phyloP scores from a whole-genome alignment of 2,113 vertebrate genomes.

The Gadus macrocephalus region DNA sequence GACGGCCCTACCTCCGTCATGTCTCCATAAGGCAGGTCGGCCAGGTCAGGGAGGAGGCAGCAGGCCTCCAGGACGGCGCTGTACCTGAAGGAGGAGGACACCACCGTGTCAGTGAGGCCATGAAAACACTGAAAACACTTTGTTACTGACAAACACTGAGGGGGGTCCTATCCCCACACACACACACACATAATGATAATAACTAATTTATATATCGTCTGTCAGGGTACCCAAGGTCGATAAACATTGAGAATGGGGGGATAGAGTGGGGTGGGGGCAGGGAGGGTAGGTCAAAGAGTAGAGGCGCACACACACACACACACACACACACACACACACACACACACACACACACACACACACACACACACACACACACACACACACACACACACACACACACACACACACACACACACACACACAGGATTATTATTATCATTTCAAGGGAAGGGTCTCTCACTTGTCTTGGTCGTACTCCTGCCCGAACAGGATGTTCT shows the following conservation, averaged over 20 bases:
- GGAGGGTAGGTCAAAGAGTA: too few relatives aligned
- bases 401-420: neutral
- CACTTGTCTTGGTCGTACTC: conserved; percentile 69
- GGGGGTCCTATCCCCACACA: neutral
- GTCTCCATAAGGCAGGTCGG: conserved; percentile 72
- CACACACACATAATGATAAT: too few relatives aligned
- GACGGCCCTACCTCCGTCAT: conserved; percentile 75
- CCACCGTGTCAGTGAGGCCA: neutral
- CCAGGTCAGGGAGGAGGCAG: conserved; percentile 73
- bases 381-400: neutral
- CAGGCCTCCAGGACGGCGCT: conserved; percentile 69
- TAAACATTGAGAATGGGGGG: too few relatives aligned
- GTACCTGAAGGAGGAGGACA: conserved; percentile 58
- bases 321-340: neutral
- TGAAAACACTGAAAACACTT: neutral
- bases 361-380: neutral
- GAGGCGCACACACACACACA: neutral
- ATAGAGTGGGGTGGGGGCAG: too few relatives aligned
- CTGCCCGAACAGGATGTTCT: conserved; percentile 79
- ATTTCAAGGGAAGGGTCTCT: conserved; percentile 22
- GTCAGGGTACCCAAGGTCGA: too few relatives aligned
- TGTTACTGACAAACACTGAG: neutral
- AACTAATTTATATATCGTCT: too few relatives aligned
- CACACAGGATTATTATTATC: neutral
- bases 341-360: neutral